These are phyloP conservation scores for Myrmophylax atrothorax DNA, from an alignment of 2,113 vertebrate species.

Conservation along the genomic window DNA sequence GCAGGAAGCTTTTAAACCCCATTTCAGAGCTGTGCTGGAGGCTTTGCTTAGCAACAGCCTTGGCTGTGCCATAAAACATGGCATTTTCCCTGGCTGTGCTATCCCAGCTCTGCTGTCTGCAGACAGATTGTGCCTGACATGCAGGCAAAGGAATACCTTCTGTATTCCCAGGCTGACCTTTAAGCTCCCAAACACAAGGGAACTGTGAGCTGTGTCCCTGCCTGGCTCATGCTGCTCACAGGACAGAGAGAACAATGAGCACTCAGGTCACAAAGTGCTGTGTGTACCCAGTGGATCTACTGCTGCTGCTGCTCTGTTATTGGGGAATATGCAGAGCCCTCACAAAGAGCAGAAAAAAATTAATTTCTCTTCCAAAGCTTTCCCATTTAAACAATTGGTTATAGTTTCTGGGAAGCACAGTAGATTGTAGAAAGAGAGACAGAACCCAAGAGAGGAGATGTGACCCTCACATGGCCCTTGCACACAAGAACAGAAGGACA, in stretches of 20 bases:
- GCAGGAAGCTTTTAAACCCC: not conserved
- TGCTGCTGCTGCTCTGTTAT: not conserved
- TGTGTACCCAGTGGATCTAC: not conserved
- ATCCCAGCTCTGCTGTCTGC: not conserved
- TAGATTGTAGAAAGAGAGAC: not conserved
- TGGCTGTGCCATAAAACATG: not conserved
- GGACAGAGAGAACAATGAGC: not conserved
- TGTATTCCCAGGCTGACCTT: not conserved
- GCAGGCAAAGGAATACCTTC: not conserved
- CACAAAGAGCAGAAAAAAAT: not conserved
- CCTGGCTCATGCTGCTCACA: not conserved
- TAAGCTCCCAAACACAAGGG: not conserved
- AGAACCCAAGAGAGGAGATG: not conserved
- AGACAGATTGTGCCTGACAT: not conserved
- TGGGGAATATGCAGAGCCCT: not conserved
- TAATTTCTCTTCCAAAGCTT: not conserved
- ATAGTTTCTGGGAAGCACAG: not conserved
- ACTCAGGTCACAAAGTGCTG: rapidly evolving
- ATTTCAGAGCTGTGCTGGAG: not conserved
- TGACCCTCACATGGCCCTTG: not conserved
- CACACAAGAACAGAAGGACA: not conserved
- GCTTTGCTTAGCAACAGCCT: not conserved
- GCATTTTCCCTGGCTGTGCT: not conserved
- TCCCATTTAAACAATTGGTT: not conserved
- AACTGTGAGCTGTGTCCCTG: not conserved